A percentile compares a stretch with the other conserved stretches of the same genome.
phyloP scores from a whole-genome alignment of 2,797 vertebrate genomes.

The Ambastaia sidthimunki region DNA sequence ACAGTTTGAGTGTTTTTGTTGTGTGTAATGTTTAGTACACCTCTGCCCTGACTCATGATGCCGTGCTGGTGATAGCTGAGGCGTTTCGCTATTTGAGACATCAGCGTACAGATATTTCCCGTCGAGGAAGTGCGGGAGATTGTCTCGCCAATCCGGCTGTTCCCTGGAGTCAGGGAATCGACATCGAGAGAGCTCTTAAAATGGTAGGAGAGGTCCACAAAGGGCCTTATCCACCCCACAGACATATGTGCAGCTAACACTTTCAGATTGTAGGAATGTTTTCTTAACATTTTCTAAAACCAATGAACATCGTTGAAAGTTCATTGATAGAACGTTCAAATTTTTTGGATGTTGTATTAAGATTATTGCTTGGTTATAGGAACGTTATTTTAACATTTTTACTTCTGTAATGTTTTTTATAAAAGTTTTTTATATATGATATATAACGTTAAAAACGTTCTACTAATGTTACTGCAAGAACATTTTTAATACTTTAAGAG shows the following conservation, averaged over 20 bases:
- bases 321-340: too few relatives aligned
- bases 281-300: too few relatives aligned
- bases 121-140: conserved; percentile 94
- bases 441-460: too few relatives aligned
- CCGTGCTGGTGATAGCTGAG: conserved; percentile 92
- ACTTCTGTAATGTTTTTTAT: too few relatives aligned
- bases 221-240: conserved; percentile 1
- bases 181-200: conserved; percentile 97
- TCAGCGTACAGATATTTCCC: conserved; percentile 94
- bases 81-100: conserved; percentile 95
- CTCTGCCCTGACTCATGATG: conserved; percentile 93
- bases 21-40: conserved; percentile 84
- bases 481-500: too few relatives aligned
- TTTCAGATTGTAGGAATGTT: neutral
- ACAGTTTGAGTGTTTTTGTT: neutral
- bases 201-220: conserved; percentile 80
- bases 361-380: too few relatives aligned
- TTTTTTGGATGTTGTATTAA: too few relatives aligned
- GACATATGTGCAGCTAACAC: too few relatives aligned
- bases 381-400: too few relatives aligned
- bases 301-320: too few relatives aligned
- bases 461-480: too few relatives aligned
- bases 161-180: conserved; percentile 98
- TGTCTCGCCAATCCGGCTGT: conserved; percentile 97
- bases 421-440: too few relatives aligned